Evolutionary conservation across 2,113 vertebrate genomes (phyloP).

Genomic region (Seriola quinqueradiata): DNA sequence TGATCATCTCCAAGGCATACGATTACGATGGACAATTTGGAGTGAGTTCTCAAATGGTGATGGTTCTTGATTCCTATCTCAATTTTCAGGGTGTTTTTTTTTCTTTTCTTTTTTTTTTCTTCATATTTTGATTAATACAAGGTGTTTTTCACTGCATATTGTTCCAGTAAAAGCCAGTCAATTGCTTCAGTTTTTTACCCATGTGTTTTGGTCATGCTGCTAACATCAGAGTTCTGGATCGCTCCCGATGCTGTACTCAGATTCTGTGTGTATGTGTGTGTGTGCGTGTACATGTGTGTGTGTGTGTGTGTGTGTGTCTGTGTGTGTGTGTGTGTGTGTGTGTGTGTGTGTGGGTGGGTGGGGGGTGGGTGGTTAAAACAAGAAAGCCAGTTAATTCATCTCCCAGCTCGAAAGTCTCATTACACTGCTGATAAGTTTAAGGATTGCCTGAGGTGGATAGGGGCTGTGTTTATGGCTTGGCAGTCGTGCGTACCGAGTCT

Average conservation of each 20-base stretch:
- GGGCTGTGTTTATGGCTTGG: conserved; percentile 73
- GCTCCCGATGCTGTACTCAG: conserved; percentile 48
- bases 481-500: conserved; percentile 67
- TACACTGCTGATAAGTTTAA: conserved; percentile 84
- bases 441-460: conserved; percentile 77
- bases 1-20: too few relatives aligned
- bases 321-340: too few relatives aligned
- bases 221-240: conserved; percentile 54
- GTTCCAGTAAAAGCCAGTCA: conserved; percentile 40
- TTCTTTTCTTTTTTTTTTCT: neutral
- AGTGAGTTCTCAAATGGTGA: too few relatives aligned
- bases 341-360: neutral
- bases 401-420: conserved; percentile 84
- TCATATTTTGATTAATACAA: conserved; percentile 18
- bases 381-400: conserved; percentile 87
- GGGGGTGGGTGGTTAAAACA: conserved; percentile 38
- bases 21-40: too few relatives aligned
- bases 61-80: too few relatives aligned
- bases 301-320: too few relatives aligned
- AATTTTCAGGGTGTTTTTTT: conserved; percentile 3
- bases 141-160: conserved; percentile 40
- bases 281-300: too few relatives aligned
- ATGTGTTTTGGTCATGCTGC: conserved; percentile 47
- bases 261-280: conserved; percentile 36
- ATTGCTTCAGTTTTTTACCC: conserved; percentile 6